phyloP scores from a whole-genome alignment of 1,140 invertebrate genomes.

The Ctenoplectra terminalis region DNA sequence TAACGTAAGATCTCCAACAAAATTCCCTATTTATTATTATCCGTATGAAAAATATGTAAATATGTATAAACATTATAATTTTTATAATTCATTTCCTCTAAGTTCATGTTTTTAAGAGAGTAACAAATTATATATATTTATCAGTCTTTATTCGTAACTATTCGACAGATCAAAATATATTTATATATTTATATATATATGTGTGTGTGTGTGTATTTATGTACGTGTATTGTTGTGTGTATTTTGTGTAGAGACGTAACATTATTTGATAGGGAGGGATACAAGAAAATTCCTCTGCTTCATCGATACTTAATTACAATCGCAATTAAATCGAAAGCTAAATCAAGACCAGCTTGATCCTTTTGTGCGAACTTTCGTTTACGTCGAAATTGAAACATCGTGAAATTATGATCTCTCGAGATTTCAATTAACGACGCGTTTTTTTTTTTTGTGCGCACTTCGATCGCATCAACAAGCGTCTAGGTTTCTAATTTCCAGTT shows the following conservation, averaged over 20 bases:
- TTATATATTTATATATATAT: constrained; percentile 53
- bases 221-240: constrained; percentile 36
- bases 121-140: constrained; percentile 47
- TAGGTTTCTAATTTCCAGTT: constrained; percentile 34
- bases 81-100: not conserved
- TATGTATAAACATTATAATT: not conserved
- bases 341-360: constrained; percentile 73
- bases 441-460: constrained; percentile 5
- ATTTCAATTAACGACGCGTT: constrained; percentile 21
- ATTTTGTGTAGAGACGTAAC: constrained; percentile 53
- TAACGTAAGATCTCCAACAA: not conserved
- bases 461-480: constrained; percentile 27
- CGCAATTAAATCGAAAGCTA: constrained; percentile 53
- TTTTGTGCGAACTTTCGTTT: constrained; percentile 56
- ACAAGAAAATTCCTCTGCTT: constrained; percentile 45
- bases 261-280: constrained; percentile 41
- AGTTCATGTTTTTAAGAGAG: not conserved
- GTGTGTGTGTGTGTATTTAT: constrained; percentile 31
- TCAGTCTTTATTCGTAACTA: constrained; percentile 77
- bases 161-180: constrained; percentile 75
- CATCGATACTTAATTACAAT: constrained; percentile 46
- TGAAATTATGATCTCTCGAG: not conserved
- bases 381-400: not conserved
- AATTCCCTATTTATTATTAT: not conserved
- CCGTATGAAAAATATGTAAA: not conserved